Evolutionary conservation across 2,797 vertebrate species (phyloP), one percentile per base, ranked within the genome.

Genomic region (Denticeps clupeoides): DNA sequence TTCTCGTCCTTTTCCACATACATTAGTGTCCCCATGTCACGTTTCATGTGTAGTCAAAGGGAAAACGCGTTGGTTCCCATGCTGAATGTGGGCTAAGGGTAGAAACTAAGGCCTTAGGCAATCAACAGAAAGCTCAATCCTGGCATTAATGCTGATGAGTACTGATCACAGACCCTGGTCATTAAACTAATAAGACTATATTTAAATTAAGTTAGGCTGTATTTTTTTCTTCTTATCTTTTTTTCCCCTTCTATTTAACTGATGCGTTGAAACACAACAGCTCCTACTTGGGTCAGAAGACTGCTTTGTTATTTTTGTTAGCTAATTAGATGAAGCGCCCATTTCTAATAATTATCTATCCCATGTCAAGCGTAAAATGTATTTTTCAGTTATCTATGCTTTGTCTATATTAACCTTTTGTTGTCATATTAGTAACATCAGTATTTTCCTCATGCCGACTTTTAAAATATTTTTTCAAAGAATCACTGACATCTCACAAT

Each of bases 181-280:
- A 95, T 97, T 97, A 97, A 85, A 92, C 86, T 95, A 96, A 97
- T 91, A 90, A 92, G 88, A 85, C 85, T 82, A 77, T 89, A 88
- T 91, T 87, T 82, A 88, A 90, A 96, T 93, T 86, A 94, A 71
- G 71, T 69, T 59, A 59, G 68, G 60, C 73, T 73, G 57, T 59
- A 70, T 58, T 45, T 60, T 61, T 56, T 42, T 53, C 48, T 45
- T 48, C 51, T 49, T 53, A 42, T 44, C 46, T n/a, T 45, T 37
- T 47, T 51, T 55, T 59, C 41, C 54, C 65, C 51, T 73, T 65
- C 70, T 67, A 72, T 66, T 56, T 55, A 68, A 57, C 55, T 60
- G 59, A 70, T 67, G 68, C 54, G 53, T 58, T 65, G 46, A 60
- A 73, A 47, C 59, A 52, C 33, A 44, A 8, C 43, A 27, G 33